phyloP scores from a whole-genome alignment of 2,888 invertebrate genomes.

The Hoplodrina ambigua region DNA sequence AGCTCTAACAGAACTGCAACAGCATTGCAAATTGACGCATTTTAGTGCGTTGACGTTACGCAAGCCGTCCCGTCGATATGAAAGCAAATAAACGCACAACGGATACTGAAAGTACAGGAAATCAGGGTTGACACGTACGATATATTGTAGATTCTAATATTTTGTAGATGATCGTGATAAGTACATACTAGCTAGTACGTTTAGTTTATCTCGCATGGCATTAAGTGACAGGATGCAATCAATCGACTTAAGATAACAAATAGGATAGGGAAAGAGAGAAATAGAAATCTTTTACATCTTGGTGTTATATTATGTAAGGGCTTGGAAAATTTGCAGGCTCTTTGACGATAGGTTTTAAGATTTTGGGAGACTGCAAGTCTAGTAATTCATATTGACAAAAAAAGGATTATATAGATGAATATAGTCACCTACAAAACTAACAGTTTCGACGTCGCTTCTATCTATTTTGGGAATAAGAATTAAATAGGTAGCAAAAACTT shows the following conservation, averaged over 20 bases:
- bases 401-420: too few species aligned
- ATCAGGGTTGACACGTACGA: slow-evolving; percentile 72
- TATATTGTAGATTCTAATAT: slow-evolving; percentile 5
- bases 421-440: too few species aligned
- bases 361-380: not conserved
- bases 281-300: not conserved
- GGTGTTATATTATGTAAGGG: not conserved
- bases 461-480: too few species aligned
- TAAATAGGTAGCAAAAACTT: too few species aligned
- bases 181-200: not conserved
- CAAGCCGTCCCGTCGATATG: slow-evolving; percentile 70
- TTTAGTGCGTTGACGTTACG: slow-evolving; percentile 64
- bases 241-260: not conserved
- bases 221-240: slow-evolving; percentile 20
- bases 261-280: not conserved
- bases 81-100: slow-evolving; percentile 78
- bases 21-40: slow-evolving; percentile 57
- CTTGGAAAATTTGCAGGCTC: not conserved
- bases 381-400: not conserved
- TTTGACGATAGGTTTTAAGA: not conserved
- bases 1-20: slow-evolving; percentile 32
- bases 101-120: slow-evolving; percentile 78
- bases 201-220: slow-evolving; percentile 11
- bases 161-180: slow-evolving; percentile 1
- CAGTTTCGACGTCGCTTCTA: too few species aligned